Conservation (phyloP, 2,797 vertebrate species). For the Yasuhikotakia modesta region DNA sequence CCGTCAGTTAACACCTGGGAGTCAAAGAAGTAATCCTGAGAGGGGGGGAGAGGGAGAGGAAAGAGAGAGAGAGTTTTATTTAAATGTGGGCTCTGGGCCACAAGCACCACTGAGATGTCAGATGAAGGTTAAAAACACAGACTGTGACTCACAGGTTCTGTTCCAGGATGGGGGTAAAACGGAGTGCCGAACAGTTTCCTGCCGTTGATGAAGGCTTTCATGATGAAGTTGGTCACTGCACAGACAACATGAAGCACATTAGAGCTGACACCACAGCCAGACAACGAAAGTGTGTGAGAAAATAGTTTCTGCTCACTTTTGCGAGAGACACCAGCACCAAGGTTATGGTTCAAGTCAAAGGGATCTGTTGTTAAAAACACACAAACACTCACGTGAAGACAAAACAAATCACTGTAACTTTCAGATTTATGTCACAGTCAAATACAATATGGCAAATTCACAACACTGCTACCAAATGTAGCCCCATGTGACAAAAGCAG, state of each 20-base stretch:
- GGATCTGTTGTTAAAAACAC: slow-evolving; percentile 80
- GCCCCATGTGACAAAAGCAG: too few relatives aligned
- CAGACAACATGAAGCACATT: slow-evolving; percentile 24
- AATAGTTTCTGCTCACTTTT: slow-evolving; percentile 85
- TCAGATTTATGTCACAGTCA: neutral
- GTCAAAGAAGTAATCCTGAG: slow-evolving; percentile 96
- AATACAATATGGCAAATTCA: neutral
- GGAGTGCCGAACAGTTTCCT: slow-evolving; percentile 95
- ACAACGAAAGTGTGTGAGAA: neutral
- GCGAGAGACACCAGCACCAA: slow-evolving; percentile 96
- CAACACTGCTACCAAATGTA: too few relatives aligned
- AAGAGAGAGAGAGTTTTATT: neutral
- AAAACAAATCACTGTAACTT: neutral
- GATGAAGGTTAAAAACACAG: neutral
- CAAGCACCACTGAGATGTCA: too few relatives aligned
- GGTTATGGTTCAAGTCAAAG: slow-evolving; percentile 98
- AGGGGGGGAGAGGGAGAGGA: slow-evolving; percentile 21
- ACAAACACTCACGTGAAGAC: neutral
- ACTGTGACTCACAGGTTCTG: slow-evolving; percentile 86
- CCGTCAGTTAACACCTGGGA: slow-evolving; percentile 96
- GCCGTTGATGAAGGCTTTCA: slow-evolving; percentile 99
- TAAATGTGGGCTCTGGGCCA: too few relatives aligned
- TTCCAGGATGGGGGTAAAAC: slow-evolving; percentile 86
- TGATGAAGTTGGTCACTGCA: slow-evolving; percentile 99
- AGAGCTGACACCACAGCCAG: neutral